Base-by-base conservation (phyloP, 2,888 invertebrate species). In the Melanostoma mellinum region DNA sequence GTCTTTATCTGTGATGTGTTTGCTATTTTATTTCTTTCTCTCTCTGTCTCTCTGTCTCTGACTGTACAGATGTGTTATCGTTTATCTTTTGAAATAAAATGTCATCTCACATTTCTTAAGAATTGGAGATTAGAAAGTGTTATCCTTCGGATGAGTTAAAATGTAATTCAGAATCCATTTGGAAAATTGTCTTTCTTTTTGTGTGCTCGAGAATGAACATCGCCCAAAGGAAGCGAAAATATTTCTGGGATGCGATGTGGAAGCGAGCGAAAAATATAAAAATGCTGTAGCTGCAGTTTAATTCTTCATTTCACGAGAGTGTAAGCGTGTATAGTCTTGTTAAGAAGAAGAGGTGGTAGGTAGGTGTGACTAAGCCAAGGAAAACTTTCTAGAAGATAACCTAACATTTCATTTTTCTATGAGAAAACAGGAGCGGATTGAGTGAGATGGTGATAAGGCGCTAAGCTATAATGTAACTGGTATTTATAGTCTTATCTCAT, bases 161-260 rank as follows among this genome's bases (percentile, higher is more conserved):
- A 77, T 81, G 72, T 72, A 81, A 77, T 81, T 77, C 77, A 72
- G 72, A 81, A 81, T 68, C 76, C 81, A 81, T 81, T 81, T 81
- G 72, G 72, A 68, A 68, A 72, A 77, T 76, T 81, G 67, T 81
- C 61, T 63, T 42, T 40, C 30, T 72, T 58, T 63, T 63, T 48
- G 48, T 71, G 69, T 80, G 65, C 50, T 67, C 30, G 36, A 46
- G 61, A 81, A 72, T 81, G 60, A 81, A 61, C 76, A 67, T 71
- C 52, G 30, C 40, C 50, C 40, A 60, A 55, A 36, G 65, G 40
- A 68, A 69, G 56, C 40, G 38, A 69, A 58, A 46, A 35, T 50
- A 40, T 44, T 44, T 20, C 5, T 40, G 53, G 42, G 35, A 38
- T 32, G 50, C 40, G 32, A 9, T 8, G 33, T 20, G 8, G 30